Evolutionary conservation across 2,113 vertebrate genomes (phyloP).

Genomic region (Thomomys bottae): DNA sequence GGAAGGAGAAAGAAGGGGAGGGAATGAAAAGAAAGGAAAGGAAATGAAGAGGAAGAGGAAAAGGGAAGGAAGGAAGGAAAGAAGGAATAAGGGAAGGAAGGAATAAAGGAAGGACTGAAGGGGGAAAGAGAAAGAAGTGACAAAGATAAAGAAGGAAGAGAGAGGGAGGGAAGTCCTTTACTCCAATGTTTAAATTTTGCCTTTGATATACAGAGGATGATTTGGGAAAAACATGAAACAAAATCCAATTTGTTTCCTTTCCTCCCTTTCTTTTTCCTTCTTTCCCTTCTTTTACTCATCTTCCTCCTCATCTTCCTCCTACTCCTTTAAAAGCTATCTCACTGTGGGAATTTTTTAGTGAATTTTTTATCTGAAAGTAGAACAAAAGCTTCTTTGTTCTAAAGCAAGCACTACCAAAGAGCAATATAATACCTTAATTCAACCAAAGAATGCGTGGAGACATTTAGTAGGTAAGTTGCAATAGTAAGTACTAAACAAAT

Average conservation of each 20-base stretch:
- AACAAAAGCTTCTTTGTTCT: constrained; percentile 24
- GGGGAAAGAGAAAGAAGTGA: too few relatives aligned
- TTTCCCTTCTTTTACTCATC: neutral
- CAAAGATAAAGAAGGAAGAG: too few relatives aligned
- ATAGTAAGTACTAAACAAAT: constrained; percentile 22
- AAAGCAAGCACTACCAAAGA: constrained; percentile 15
- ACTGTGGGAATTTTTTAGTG: constrained; percentile 12
- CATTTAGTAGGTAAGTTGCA: neutral
- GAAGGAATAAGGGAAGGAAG: too few relatives aligned
- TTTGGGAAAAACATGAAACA: neutral
- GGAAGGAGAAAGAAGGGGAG: too few relatives aligned
- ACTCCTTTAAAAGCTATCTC: constrained; percentile 15
- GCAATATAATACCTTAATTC: neutral
- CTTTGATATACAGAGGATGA: neutral
- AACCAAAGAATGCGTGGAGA: constrained; percentile 5
- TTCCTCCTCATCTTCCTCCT: neutral
- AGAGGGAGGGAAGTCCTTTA: neutral
- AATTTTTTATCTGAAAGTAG: neutral
- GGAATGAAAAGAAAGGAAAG: too few relatives aligned
- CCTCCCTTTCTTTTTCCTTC: neutral
- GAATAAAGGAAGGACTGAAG: too few relatives aligned
- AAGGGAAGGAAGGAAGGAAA: too few relatives aligned
- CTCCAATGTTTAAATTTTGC: constrained; percentile 21
- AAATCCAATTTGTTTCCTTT: neutral
- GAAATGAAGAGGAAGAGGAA: too few relatives aligned